Conservation (phyloP, 1,140 invertebrate species). For the Pseudoatta argentina region DNA sequence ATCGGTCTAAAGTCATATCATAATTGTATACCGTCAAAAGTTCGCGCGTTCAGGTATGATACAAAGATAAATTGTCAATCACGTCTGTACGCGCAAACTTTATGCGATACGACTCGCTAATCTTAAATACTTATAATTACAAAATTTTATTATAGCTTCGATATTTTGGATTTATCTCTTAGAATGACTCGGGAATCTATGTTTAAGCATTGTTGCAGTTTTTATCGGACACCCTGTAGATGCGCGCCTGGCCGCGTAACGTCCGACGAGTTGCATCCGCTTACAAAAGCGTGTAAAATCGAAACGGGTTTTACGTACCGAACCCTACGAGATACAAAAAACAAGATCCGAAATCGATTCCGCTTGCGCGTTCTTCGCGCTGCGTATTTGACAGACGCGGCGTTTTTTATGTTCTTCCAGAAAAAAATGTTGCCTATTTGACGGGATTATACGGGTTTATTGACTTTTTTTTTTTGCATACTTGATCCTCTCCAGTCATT, state of each 20-base stretch:
- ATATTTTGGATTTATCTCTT: no score
- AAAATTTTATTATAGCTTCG: no score
- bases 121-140: no score
- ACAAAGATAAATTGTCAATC: no score
- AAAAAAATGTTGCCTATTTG: slow-evolving; percentile 42
- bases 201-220: no score
- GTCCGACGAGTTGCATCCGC: slow-evolving; percentile 11
- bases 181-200: no score
- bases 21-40: no score
- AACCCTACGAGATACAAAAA: slow-evolving; percentile 52
- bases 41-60: no score
- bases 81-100: no score
- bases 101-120: no score
- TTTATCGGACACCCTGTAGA: no score
- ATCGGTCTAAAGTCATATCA: no score
- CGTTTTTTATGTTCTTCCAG: slow-evolving; percentile 44
- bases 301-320: slow-evolving; percentile 45
- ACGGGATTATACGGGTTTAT: neutral
- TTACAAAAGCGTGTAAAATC: slow-evolving; percentile 65
- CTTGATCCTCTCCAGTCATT: neutral
- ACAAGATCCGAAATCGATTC: slow-evolving; percentile 67
- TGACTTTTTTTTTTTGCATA: neutral
- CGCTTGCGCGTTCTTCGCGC: slow-evolving; percentile 22
- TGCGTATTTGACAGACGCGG: neutral
- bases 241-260: neutral